Conservation (phyloP, 2,797 vertebrate species). For the Alca torda region DNA sequence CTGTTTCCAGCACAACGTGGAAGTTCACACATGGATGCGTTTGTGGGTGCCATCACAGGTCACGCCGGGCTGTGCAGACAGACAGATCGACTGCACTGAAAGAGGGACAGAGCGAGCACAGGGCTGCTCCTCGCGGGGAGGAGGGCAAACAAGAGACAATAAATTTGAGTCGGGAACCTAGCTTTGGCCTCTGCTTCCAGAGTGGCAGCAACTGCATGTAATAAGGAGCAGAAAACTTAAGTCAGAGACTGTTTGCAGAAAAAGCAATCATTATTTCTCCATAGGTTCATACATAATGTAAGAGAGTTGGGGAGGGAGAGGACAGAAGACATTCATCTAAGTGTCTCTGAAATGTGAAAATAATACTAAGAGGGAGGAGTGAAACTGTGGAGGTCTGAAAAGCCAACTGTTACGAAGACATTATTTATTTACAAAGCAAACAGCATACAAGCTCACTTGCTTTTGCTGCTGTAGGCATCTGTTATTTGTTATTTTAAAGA, state of each 20-base stretch:
- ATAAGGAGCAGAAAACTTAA: neutral
- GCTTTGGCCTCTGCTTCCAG: neutral
- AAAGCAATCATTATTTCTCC: neutral
- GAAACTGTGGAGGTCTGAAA: conserved; percentile 13
- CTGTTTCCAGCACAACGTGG: neutral
- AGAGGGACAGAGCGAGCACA: neutral
- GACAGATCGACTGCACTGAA: neutral
- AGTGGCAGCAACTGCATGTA: neutral
- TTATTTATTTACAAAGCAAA: conserved; percentile 55
- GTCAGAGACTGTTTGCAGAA: neutral
- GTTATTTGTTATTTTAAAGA: conserved; percentile 36
- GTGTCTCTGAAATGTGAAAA: neutral
- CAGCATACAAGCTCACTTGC: neutral
- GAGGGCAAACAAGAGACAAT: neutral
- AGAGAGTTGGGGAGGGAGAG: neutral
- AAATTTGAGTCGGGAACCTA: neutral
- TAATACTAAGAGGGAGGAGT: neutral
- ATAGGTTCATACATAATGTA: neutral
- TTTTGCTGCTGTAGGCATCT: conserved; percentile 25
- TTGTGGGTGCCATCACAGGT: neutral
- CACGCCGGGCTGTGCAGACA: neutral
- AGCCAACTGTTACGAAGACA: neutral
- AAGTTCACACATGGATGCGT: neutral
- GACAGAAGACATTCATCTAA: neutral
- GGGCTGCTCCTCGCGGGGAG: neutral